Base-by-base conservation (phyloP, 2,797 vertebrate genomes). In the Sitta carolinensis region DNA sequence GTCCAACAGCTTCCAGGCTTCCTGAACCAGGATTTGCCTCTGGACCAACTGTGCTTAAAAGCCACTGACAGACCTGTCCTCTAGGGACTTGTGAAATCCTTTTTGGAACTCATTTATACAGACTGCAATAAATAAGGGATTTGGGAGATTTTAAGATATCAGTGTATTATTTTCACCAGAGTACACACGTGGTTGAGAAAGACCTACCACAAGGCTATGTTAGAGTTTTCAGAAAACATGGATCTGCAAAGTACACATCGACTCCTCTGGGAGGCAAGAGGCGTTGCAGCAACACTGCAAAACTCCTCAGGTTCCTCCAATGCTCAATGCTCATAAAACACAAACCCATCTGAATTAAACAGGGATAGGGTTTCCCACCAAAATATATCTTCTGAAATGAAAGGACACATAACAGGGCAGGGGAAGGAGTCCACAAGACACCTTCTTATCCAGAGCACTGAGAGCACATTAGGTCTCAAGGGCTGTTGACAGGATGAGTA, bases 41-140 rank as follows among this genome's bases (percentile, higher is more conserved):
- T 32, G 32, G 38, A 83, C 20, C 54, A 48, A 48, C 47, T 43
- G 13, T 40, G 38, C 61, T 92, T 51, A 72, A 87, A 74, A 93
- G 47, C 30, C 45, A 36, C 32, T 13, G 58, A 51, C 27, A 43
- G 47, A 34, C 36, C 26, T 62, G 11, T 40, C 47, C 82, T 80
- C 47, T 0, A 0, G 20, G 29, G 50, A 87, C 17, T 16, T 66
- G 25, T 34, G 58, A 54, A 87, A 86, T 87, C 72, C 74, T 50
- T 88, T 78, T 66, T 84, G 75, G 78, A 91, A 77, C 48, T 54
- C 38, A 50, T 77, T 91, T 85, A 74, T 17, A 64, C 16, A 87
- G 64, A 25, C 50, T 92, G 87, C 57, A 92, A 72, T 96, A 94
- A 94, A 83, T 29, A 89, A 77, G 38, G 75, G 72, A 95, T 95